These are phyloP conservation scores for Spondyliosoma cantharus DNA, from an alignment of 2,797 vertebrate genomes.

Conservation along the genomic window DNA sequence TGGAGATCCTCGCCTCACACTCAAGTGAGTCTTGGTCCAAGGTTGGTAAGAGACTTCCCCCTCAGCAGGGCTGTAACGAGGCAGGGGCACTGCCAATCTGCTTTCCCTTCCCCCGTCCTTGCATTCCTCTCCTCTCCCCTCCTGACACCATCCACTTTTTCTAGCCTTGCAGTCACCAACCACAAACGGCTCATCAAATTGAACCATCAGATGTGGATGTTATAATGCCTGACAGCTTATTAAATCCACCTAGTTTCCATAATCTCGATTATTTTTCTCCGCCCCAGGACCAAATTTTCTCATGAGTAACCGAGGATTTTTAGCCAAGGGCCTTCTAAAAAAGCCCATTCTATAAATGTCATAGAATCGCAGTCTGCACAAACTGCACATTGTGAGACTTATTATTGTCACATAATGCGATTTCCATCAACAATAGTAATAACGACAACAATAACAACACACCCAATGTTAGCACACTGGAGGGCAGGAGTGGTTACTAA, in stretches of 20 bases:
- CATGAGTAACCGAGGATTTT: slow-evolving; percentile 24
- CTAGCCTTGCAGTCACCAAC: slow-evolving; percentile 28
- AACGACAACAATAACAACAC: slow-evolving; percentile 58
- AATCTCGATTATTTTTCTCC: slow-evolving; percentile 50
- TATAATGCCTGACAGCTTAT: slow-evolving; percentile 42
- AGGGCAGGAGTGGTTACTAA: slow-evolving; percentile 72
- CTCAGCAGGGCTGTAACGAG: slow-evolving; percentile 84
- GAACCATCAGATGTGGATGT: slow-evolving; percentile 28
- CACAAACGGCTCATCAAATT: slow-evolving; percentile 44
- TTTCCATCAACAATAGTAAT: slow-evolving; percentile 58
- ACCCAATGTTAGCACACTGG: slow-evolving; percentile 51
- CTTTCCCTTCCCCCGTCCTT: slow-evolving; percentile 14
- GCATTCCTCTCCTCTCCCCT: slow-evolving; percentile 13
- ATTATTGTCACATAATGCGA: slow-evolving; percentile 40
- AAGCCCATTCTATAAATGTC: slow-evolving; percentile 54
- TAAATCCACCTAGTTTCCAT: slow-evolving; percentile 51
- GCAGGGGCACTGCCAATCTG: slow-evolving; percentile 68
- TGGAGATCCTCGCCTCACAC: slow-evolving; percentile 99
- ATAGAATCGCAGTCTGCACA: slow-evolving; percentile 39
- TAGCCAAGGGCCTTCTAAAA: slow-evolving; percentile 44
- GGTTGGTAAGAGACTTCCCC: slow-evolving; percentile 86
- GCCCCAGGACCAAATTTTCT: slow-evolving; percentile 34
- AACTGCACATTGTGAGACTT: slow-evolving; percentile 51
- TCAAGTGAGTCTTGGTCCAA: slow-evolving; percentile 99
- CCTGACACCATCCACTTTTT: slow-evolving; percentile 3